These are phyloP conservation scores for Cichladusa arquata DNA, from an alignment of 2,113 vertebrate species.

Conservation along the genomic window DNA sequence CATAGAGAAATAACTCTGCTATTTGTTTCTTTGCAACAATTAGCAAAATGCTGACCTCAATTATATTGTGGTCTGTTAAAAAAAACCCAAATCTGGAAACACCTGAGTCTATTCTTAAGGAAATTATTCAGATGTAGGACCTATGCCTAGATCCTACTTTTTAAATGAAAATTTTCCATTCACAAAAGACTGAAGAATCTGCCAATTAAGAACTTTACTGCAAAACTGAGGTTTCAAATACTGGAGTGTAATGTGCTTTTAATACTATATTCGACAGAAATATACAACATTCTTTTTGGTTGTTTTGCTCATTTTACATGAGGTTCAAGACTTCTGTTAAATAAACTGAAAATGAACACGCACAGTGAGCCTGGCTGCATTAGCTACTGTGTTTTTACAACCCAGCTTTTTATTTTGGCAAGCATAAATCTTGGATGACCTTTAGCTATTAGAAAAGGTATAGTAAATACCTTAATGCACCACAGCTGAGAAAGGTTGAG, in stretches of 20 bases:
- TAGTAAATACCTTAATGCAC: not conserved
- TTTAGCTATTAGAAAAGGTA: not conserved
- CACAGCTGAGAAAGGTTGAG: not conserved
- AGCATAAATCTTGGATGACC: not conserved
- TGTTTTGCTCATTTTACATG: not conserved
- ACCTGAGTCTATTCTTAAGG: not conserved
- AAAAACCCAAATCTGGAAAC: not conserved
- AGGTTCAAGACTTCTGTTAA: not conserved
- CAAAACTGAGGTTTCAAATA: not conserved
- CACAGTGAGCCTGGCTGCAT: not conserved
- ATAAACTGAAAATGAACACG: not conserved
- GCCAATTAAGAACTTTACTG: not conserved
- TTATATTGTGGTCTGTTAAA: not conserved
- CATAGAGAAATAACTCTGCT: not conserved
- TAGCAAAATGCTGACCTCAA: not conserved
- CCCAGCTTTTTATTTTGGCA: not conserved
- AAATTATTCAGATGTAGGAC: not conserved
- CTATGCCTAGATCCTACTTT: not conserved
- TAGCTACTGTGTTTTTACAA: not conserved
- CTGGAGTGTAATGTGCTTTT: not conserved
- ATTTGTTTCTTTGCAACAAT: not conserved
- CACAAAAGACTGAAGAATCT: not conserved
- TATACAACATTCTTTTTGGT: not conserved
- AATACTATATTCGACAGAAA: not conserved
- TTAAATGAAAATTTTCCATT: not conserved